Evolutionary conservation across 35 echinoderm and acorn worm genomes (phyloP).

Genomic region (Ptychodera flava): DNA sequence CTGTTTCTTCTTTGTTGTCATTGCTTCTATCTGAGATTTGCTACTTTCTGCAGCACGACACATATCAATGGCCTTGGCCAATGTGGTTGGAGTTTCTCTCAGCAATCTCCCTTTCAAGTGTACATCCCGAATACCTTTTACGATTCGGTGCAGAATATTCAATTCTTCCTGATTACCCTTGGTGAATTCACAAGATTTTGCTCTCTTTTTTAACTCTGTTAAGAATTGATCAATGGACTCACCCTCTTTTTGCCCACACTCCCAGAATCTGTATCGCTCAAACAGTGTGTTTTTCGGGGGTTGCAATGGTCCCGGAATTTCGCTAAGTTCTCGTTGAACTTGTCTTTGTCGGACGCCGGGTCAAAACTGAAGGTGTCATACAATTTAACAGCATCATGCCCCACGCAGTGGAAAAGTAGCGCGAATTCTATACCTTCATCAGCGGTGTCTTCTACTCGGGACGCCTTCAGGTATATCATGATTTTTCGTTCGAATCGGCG

Average conservation of each 20-base stretch:
- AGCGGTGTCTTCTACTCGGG: not conserved
- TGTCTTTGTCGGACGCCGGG: slow-evolving; percentile 3
- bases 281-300: slow-evolving; percentile 33
- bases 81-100: slow-evolving; percentile 13
- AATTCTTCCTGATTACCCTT: slow-evolving; percentile 23
- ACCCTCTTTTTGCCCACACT: slow-evolving; percentile 13
- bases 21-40: slow-evolving; percentile 20
- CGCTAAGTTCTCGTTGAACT: slow-evolving; percentile 42
- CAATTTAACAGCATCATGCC: slow-evolving; percentile 21
- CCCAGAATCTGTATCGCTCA: slow-evolving; percentile 41
- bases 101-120: not conserved
- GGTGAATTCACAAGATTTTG: slow-evolving; percentile 44
- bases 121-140: slow-evolving; percentile 23
- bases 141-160: slow-evolving; percentile 25
- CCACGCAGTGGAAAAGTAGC: slow-evolving; percentile 4
- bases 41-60: slow-evolving; percentile 45
- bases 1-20: not conserved
- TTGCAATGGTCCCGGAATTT: too few relatives aligned
- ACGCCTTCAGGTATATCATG: not conserved
- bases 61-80: slow-evolving; percentile 15
- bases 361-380: slow-evolving; percentile 41
- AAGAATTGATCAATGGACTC: slow-evolving; percentile 46
- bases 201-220: slow-evolving; percentile 25
- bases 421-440: not conserved
- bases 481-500: not conserved